Evolutionary conservation across 2,113 vertebrate genomes (phyloP).

Genomic region (Ciconia maguari): DNA sequence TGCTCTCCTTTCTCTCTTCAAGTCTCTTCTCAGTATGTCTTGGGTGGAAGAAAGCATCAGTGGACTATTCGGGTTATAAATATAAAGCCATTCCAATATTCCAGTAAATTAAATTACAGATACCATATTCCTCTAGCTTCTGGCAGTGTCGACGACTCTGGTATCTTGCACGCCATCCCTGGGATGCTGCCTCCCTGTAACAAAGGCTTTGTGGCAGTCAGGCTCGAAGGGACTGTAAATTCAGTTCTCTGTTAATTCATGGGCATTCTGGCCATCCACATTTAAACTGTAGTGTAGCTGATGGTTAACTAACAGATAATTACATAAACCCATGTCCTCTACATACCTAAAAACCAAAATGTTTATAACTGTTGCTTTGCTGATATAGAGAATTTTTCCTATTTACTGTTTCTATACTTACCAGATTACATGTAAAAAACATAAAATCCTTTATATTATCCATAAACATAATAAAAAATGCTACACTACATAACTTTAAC

Average conservation of each 20-base stretch:
- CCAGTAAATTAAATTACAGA: neutral
- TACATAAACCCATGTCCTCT: neutral
- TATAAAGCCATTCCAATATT: neutral
- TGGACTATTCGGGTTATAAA: neutral
- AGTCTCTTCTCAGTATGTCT: neutral
- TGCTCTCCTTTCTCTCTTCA: neutral
- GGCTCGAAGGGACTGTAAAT: neutral
- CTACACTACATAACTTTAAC: slow-evolving; percentile 68
- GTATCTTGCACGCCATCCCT: neutral
- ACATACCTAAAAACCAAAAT: neutral
- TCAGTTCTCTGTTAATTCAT: neutral
- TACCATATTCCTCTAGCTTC: neutral
- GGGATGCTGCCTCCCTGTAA: neutral
- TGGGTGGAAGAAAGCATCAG: neutral
- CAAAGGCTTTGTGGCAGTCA: fast-evolving
- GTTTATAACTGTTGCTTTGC: slow-evolving; percentile 37
- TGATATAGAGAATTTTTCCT: neutral
- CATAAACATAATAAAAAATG: slow-evolving; percentile 76
- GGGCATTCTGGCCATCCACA: neutral
- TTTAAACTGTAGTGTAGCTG: neutral
- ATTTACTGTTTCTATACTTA: slow-evolving; percentile 58
- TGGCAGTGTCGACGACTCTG: neutral
- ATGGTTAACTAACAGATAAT: neutral
- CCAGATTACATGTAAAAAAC: slow-evolving; percentile 67
- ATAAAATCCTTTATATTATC: slow-evolving; percentile 72